These are phyloP conservation scores for Heliconius cydno DNA, from an alignment of 2,888 invertebrate genomes.

Conservation along the genomic window DNA sequence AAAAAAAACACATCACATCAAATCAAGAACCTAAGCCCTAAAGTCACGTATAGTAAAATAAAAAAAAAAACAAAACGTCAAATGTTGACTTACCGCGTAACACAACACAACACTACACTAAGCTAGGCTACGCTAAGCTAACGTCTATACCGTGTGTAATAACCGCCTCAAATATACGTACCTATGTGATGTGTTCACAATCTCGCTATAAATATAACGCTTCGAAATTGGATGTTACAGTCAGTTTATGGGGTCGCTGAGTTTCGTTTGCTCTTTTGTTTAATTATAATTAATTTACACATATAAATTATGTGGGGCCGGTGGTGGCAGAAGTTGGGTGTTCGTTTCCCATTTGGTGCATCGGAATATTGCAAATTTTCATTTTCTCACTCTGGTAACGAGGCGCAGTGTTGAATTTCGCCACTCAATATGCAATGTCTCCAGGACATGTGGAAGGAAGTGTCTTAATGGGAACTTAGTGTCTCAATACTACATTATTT, in stretches of 20 bases:
- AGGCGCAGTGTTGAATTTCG: background rate
- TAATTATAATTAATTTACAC: background rate
- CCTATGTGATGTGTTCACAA: constrained; percentile 45
- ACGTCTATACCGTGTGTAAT: constrained; percentile 53
- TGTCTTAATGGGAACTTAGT: background rate
- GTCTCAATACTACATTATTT: background rate
- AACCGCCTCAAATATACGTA: constrained; percentile 52
- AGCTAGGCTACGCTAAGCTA: constrained; percentile 46
- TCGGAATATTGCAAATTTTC: no score
- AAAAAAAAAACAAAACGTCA: constrained; percentile 1
- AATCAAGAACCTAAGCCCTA: background rate
- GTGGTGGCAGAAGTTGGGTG: no score
- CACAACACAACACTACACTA: constrained; percentile 42
- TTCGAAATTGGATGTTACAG: constrained; percentile 48
- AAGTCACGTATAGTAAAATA: background rate
- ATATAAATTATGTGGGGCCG: no score
- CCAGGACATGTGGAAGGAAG: background rate
- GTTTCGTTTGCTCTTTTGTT: constrained; percentile 16
- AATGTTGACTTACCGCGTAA: constrained; percentile 43
- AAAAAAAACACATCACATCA: background rate
- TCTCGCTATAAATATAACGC: constrained; percentile 51
- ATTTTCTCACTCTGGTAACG: no score
- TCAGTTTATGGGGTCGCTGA: constrained; percentile 46
- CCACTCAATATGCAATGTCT: background rate
- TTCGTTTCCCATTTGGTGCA: no score